phyloP scores from a whole-genome alignment of 2,797 vertebrate genomes.

The Hozukius guyotensis region DNA sequence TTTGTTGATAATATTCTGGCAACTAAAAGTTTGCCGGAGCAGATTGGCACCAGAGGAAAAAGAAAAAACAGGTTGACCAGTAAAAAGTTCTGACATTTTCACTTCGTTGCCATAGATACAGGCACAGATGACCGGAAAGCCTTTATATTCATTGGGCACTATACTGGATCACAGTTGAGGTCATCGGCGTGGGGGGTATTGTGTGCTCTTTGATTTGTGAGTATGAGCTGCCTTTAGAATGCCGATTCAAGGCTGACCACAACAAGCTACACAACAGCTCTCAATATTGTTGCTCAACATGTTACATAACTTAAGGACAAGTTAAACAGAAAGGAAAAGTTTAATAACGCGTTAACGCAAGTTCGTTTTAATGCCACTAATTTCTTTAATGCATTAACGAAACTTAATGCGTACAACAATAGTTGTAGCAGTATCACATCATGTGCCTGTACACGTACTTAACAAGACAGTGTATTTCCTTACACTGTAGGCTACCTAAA shows the following conservation, averaged over 20 bases:
- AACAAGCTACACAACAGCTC: neutral
- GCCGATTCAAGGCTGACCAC: neutral
- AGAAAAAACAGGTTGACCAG: neutral
- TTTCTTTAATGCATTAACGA: too few relatives aligned
- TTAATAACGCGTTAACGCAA: too few relatives aligned
- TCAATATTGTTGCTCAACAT: neutral
- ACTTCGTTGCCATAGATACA: neutral
- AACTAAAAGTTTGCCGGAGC: neutral
- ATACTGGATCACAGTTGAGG: neutral
- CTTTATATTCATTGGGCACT: neutral
- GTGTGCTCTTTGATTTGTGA: neutral
- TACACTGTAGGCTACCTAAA: neutral
- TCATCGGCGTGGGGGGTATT: neutral
- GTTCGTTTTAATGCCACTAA: too few relatives aligned
- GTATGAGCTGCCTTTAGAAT: neutral
- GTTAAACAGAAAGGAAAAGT: too few relatives aligned
- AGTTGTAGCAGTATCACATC: too few relatives aligned
- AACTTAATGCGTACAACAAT: too few relatives aligned
- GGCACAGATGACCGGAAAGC: neutral
- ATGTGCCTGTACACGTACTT: too few relatives aligned
- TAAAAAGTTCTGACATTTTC: neutral
- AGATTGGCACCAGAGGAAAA: neutral
- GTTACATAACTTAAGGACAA: too few relatives aligned
- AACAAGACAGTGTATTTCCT: too few relatives aligned
- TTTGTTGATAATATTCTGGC: neutral